phyloP scores from a whole-genome alignment of 2,797 vertebrate genomes.

The Pseudochirops cupreus region DNA sequence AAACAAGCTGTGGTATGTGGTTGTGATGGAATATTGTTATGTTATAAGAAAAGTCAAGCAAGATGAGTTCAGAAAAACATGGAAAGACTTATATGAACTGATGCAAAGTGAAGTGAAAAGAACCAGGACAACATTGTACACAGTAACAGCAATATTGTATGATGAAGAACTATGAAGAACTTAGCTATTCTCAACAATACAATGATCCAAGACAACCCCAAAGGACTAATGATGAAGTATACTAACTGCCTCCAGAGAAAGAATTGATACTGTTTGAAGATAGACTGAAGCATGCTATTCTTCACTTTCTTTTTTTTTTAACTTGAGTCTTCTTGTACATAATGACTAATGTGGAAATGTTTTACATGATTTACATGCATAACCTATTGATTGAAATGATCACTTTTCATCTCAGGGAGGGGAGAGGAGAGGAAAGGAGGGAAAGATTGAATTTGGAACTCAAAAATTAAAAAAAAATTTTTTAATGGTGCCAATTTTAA shows the following conservation, averaged over 20 bases:
- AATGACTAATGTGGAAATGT: background rate
- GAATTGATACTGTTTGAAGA: background rate
- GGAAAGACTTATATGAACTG: background rate
- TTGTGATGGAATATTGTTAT: background rate
- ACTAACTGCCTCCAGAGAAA: background rate
- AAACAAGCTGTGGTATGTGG: background rate
- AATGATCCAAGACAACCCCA: background rate
- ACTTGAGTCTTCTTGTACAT: background rate
- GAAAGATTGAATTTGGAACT: background rate
- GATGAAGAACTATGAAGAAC: background rate
- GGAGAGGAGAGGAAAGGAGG: background rate
- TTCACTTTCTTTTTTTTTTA: background rate
- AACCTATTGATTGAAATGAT: background rate
- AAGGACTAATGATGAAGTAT: background rate
- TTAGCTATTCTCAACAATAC: background rate
- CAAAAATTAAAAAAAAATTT: too few species aligned
- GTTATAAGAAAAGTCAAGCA: background rate
- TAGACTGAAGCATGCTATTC: background rate
- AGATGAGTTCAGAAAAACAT: background rate
- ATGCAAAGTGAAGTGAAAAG: background rate
- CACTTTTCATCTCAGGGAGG: background rate
- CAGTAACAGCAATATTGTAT: background rate
- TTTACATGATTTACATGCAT: background rate
- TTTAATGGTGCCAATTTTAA: too few species aligned
- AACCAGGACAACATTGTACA: background rate